phyloP scores from a whole-genome alignment of 1,140 invertebrate genomes.

The Drosophila nikananu region DNA sequence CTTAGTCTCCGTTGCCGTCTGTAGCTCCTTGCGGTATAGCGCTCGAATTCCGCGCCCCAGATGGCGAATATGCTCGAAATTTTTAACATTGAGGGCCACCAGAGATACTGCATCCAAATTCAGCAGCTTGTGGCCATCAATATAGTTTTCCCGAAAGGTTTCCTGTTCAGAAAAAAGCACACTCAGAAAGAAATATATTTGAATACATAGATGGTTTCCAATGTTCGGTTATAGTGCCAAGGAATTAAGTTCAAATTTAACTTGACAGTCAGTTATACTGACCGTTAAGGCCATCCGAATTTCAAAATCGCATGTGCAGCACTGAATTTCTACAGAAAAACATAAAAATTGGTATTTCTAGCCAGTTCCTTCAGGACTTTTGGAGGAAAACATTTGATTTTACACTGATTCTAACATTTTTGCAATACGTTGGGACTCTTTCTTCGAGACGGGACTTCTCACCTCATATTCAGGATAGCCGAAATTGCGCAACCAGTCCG shows the following conservation, averaged over 20 bases:
- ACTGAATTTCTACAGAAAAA: background rate
- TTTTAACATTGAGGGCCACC: conserved; percentile 70
- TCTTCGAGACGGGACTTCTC: background rate
- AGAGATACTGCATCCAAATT: conserved; percentile 72
- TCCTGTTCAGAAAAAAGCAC: conserved; percentile 39
- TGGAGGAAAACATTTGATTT: background rate
- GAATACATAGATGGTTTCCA: fast-evolving
- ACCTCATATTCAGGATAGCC: conserved; percentile 81
- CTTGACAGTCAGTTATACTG: background rate
- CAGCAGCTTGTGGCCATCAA: conserved; percentile 75
- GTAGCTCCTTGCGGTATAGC: conserved; percentile 67
- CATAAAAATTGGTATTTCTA: background rate
- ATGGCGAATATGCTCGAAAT: conserved; percentile 77
- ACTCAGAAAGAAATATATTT: background rate
- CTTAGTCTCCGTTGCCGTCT: conserved; percentile 60
- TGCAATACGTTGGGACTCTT: background rate
- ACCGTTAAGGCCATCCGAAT: too few species aligned
- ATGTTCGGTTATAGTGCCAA: background rate
- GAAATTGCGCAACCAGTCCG: conserved; percentile 66
- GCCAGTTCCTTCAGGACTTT: background rate
- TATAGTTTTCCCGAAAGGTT: conserved; percentile 74
- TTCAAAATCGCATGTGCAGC: too few species aligned
- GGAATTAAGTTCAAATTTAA: background rate
- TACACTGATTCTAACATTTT: background rate
- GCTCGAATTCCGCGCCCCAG: conserved; percentile 70